phyloP scores from a whole-genome alignment of 2,888 invertebrate genomes.

The Eretmocerus hayati region DNA sequence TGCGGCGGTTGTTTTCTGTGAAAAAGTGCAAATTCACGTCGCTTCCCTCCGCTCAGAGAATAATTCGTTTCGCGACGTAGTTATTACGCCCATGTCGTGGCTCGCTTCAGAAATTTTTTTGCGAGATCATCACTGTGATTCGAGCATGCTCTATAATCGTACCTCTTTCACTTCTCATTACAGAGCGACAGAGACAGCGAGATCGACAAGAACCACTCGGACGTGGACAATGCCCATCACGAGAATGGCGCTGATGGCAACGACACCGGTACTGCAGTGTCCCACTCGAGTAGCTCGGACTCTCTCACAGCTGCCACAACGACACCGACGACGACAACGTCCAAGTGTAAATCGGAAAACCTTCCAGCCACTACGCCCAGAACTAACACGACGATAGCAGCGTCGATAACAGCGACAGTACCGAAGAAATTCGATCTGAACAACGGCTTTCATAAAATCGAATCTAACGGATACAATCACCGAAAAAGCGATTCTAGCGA shows the following conservation, averaged over 20 bases:
- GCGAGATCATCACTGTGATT: too few relatives aligned
- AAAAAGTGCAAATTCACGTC: too few relatives aligned
- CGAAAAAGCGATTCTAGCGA: slow-evolving; percentile 52
- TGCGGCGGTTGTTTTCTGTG: too few relatives aligned
- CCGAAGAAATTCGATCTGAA: slow-evolving; percentile 20
- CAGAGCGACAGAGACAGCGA: slow-evolving; percentile 46
- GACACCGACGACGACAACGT: slow-evolving; percentile 1
- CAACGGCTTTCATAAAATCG: slow-evolving; percentile 35
- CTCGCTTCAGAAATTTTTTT: too few relatives aligned
- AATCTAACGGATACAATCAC: slow-evolving; percentile 33
- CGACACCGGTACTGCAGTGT: slow-evolving; percentile 28
- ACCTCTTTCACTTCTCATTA: slow-evolving; percentile 13
- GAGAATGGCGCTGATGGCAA: slow-evolving; percentile 28
- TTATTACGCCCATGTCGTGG: too few relatives aligned
- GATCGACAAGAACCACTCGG: slow-evolving; percentile 44
- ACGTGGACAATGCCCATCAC: slow-evolving; percentile 33
- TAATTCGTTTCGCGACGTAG: too few relatives aligned
- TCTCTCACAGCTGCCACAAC: not conserved
- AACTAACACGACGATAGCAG: not conserved
- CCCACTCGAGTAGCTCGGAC: slow-evolving; percentile 29
- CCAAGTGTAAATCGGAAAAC: slow-evolving; percentile 27
- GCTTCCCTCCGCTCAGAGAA: too few relatives aligned
- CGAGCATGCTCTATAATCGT: too few relatives aligned
- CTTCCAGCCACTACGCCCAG: slow-evolving; percentile 19
- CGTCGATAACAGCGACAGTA: not conserved